Conservation (phyloP, 2,888 invertebrate genomes). For the Nephrocerus scutellatus region DNA sequence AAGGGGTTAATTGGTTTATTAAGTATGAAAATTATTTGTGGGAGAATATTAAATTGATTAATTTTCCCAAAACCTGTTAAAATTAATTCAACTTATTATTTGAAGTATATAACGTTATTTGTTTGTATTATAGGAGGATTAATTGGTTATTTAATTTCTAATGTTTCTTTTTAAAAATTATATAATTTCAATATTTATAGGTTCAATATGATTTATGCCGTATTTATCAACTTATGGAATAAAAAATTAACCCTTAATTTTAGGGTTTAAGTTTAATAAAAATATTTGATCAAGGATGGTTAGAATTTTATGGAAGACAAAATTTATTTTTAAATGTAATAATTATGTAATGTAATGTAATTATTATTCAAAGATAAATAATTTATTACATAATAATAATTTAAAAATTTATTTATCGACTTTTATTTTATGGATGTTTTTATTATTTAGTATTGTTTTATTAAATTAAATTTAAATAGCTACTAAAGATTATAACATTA, state of each 20-base stretch:
- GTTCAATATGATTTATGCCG: no score
- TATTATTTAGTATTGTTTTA: conserved; percentile 27
- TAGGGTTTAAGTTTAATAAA: conserved; percentile 46
- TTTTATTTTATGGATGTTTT: conserved; percentile 47
- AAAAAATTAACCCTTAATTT: conserved; percentile 49
- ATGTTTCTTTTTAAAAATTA: no score
- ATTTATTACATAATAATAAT: conserved; percentile 49
- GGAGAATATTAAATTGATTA: no score
- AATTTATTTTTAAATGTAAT: no score
- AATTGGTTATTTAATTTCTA: no score
- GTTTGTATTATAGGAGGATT: no score
- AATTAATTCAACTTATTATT: conserved; percentile 51
- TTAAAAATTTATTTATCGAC: conserved; percentile 51
- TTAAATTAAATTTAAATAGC: conserved; percentile 43
- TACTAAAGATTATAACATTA: conserved; percentile 49
- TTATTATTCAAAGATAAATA: no score
- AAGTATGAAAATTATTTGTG: conserved; percentile 48
- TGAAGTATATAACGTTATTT: conserved; percentile 54
- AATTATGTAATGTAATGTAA: no score
- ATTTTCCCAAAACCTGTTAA: conserved; percentile 51
- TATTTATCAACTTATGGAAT: conserved; percentile 49
- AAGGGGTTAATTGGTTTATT: conserved; percentile 44
- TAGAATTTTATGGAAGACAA: no score
- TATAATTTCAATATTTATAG: no score
- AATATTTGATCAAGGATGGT: conserved; percentile 51